Conservation (phyloP, 2,113 vertebrate species). For the Charina bottae region DNA sequence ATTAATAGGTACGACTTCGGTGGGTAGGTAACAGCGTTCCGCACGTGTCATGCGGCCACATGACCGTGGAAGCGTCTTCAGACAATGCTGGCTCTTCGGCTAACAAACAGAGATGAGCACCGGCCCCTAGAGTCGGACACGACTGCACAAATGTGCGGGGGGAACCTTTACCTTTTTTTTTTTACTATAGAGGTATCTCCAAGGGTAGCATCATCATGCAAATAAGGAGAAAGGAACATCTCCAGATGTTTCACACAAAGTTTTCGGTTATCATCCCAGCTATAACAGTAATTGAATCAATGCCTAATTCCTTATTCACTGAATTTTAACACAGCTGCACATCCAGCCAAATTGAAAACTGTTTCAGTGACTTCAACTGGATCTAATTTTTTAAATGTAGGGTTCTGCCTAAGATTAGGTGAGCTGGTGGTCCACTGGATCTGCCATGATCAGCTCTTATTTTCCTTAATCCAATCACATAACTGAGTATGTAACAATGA, state of each 20-base stretch:
- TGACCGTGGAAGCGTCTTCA: too few relatives aligned
- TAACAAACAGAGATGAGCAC: too few relatives aligned
- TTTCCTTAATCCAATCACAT: not conserved
- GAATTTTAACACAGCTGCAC: not conserved
- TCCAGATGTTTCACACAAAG: not conserved
- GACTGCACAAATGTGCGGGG: too few relatives aligned
- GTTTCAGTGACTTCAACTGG: not conserved
- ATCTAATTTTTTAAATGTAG: not conserved
- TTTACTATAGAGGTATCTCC: not conserved
- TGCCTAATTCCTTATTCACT: not conserved
- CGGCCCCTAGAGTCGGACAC: too few relatives aligned
- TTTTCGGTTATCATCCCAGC: not conserved
- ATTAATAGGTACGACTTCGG: too few relatives aligned
- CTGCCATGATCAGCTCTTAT: not conserved
- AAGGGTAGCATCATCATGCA: not conserved
- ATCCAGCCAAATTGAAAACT: not conserved
- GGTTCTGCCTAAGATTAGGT: not conserved
- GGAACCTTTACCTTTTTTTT: too few relatives aligned
- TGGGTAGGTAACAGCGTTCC: too few relatives aligned
- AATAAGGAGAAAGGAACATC: not conserved
- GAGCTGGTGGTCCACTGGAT: not conserved
- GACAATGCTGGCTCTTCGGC: too few relatives aligned
- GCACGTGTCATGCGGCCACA: too few relatives aligned
- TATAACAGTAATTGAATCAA: not conserved
- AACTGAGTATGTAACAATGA: not conserved